Evolutionary conservation across 1,140 invertebrate genomes (phyloP), one percentile per base, ranked within the genome.

Genomic region (Anoplophora glabripennis): DNA sequence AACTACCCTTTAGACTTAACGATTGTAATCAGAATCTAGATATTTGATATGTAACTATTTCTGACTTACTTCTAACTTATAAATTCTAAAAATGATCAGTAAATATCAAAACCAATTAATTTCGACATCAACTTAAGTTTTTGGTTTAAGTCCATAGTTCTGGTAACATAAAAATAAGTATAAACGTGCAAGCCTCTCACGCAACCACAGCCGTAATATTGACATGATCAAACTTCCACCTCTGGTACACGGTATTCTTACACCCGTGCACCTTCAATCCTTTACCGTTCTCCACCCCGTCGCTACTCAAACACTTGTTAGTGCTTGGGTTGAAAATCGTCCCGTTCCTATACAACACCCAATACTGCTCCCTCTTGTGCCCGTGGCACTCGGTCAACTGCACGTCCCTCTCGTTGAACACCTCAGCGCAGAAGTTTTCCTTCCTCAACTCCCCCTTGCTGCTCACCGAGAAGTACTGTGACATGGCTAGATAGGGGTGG

Each of bases 391-490:
- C 77, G 4, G 72, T 73, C 77, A 86, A 81, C 58, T 78, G 75
- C 28, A 85, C 78, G 62, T 75, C 71, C 10, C 64, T 60, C 59
- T 66, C 67, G 44, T 66, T 68, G 28, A 69, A 69, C 5, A 68
- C 61, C 57, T 76, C 74, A 45, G 87, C 87, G 77, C 92, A 94
- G 36, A 81, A 79, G 65, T 89, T 85, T 75, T 93, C 90, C 71
- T 89, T 82, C 40, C 91, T 75, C 10, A 93, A 73, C 72, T 93
- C 84, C 14, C 86, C 83, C n/a, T 76, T 76, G 28, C 83, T 78
- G 57, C 87, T 89, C 18, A 92, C 72, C 1, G 87, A 88, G 69
- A 92, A 86, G 65, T 87, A 84, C 84, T 92, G 81, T 34, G 83
- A 79, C 67, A 81, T 79, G 63, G 84, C 86, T 15, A 88, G 72